Evolutionary conservation across 2,113 vertebrate genomes (phyloP).

Genomic region (Trochalopteron elliotii): DNA sequence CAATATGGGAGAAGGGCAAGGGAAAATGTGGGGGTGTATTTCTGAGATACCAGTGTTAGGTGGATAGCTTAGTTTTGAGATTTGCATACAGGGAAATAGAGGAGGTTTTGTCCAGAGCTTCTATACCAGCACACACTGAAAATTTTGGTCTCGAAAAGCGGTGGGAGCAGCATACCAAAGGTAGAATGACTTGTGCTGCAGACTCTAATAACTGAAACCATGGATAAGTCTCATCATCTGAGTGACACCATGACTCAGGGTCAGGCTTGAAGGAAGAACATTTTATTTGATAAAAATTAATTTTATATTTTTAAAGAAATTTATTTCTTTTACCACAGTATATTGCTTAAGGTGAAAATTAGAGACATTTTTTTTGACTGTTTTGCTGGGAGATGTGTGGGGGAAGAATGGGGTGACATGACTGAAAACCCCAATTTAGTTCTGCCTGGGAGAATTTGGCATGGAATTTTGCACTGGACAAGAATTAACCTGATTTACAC

Average conservation of each 20-base stretch:
- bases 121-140: background rate
- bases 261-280: background rate
- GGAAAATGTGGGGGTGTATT: background rate
- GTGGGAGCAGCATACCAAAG: background rate
- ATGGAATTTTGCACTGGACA: background rate
- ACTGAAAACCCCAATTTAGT: background rate
- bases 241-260: background rate
- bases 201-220: background rate
- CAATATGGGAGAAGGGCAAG: background rate
- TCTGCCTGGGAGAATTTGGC: background rate
- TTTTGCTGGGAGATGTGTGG: background rate
- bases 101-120: rapidly evolving
- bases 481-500: background rate
- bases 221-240: background rate
- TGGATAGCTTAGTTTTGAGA: background rate
- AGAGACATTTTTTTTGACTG: background rate
- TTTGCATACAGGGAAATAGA: background rate
- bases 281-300: background rate
- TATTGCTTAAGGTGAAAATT: background rate
- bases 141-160: background rate
- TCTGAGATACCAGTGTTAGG: background rate
- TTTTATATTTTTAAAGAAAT: background rate
- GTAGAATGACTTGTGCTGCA: background rate
- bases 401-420: background rate
- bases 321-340: background rate